A percentile compares a stretch with the other conserved stretches of the same genome.
Conservation (phyloP, 2,888 invertebrate species). For the Exocentrus adspersus region DNA sequence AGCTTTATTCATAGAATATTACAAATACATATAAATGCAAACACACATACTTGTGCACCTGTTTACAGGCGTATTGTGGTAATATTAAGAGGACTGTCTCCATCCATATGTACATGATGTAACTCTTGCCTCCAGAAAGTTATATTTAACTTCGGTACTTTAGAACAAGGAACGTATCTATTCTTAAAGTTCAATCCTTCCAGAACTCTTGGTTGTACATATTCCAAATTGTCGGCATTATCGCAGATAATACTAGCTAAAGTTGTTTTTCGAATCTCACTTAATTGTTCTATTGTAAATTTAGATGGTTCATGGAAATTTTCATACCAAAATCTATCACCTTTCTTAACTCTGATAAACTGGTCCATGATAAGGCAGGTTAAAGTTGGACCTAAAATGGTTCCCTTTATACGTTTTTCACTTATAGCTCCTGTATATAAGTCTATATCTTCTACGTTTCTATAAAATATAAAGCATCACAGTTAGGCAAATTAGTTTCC, state of each 20-base stretch:
- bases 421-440: constrained; percentile 88
- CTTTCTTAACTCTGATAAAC: constrained; percentile 81
- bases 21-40: no score
- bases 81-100: not conserved
- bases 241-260: constrained; percentile 81
- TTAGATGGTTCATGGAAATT: constrained; percentile 71
- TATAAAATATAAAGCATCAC: constrained; percentile 46
- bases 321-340: constrained; percentile 93
- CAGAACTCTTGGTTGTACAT: constrained; percentile 78
- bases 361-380: constrained; percentile 88
- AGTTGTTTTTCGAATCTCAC: constrained; percentile 81
- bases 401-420: constrained; percentile 76
- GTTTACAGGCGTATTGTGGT: no score
- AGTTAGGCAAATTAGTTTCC: no score
- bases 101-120: constrained; percentile 14
- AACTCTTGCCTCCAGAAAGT: constrained; percentile 45
- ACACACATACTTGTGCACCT: no score
- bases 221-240: constrained; percentile 74
- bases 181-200: constrained; percentile 66
- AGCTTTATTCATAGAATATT: no score
- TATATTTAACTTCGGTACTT: constrained; percentile 67
- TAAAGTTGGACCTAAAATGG: constrained; percentile 85
- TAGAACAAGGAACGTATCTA: constrained; percentile 73
- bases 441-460: constrained; percentile 84
- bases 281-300: constrained; percentile 80